phyloP scores from a whole-genome alignment of 2,113 vertebrate genomes.

The Aptenodytes forsteri region DNA sequence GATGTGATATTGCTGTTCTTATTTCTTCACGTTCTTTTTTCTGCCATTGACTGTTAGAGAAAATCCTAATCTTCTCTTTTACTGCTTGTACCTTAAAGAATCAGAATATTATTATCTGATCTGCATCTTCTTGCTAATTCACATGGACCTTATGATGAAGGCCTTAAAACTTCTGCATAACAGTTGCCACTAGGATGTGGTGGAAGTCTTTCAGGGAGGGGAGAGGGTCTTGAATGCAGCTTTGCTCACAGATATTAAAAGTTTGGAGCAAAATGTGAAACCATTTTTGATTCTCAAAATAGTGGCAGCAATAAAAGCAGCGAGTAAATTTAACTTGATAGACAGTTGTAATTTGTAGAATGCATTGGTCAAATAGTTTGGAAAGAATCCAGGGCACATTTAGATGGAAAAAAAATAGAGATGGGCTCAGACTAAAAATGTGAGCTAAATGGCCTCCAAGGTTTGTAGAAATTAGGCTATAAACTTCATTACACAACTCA shows the following conservation, averaged over 20 bases:
- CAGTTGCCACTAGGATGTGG: background rate
- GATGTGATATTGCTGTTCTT: background rate
- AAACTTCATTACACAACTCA: background rate
- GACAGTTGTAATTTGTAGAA: slow-evolving; percentile 15
- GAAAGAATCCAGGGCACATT: slow-evolving; percentile 23
- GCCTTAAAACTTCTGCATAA: background rate
- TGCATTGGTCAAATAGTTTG: slow-evolving; percentile 50
- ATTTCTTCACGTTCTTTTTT: background rate
- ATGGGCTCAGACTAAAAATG: background rate
- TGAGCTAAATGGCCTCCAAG: background rate
- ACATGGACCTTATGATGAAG: background rate
- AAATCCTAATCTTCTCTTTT: background rate
- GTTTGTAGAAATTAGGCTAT: background rate
- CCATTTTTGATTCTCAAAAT: slow-evolving; percentile 15
- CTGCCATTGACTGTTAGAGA: background rate
- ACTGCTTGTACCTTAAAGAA: background rate
- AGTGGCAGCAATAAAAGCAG: slow-evolving; percentile 1
- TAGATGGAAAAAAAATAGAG: background rate
- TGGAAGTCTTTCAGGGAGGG: background rate
- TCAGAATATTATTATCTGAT: background rate
- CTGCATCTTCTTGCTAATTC: background rate
- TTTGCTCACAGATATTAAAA: slow-evolving; percentile 31
- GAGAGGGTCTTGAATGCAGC: background rate
- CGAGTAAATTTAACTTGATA: slow-evolving; percentile 29
- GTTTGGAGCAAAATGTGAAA: slow-evolving; percentile 8